Percentiles rank a stretch among this genome's conserved stretches.
Conservation (phyloP, 1,140 invertebrate genomes). For the Idris sp. region DNA sequence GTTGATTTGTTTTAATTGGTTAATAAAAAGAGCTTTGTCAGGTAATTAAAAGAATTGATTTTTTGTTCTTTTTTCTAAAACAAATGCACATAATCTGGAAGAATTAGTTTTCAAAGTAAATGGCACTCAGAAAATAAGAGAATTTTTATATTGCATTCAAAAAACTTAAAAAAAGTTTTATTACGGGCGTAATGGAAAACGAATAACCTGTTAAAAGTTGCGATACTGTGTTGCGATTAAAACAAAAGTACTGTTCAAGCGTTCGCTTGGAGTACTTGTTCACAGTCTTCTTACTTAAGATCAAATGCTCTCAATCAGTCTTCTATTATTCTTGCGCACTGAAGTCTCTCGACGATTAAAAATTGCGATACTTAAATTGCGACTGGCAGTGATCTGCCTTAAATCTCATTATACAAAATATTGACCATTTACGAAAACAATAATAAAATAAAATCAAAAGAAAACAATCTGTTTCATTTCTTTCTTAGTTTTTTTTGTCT, state of each 20-base stretch:
- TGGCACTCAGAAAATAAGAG: too few relatives aligned
- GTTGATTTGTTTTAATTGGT: too few relatives aligned
- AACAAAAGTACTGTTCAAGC: slow-evolving; percentile 18
- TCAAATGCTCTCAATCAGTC: slow-evolving; percentile 49
- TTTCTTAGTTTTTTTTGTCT: too few relatives aligned
- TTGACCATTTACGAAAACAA: not conserved
- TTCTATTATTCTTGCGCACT: slow-evolving; percentile 6
- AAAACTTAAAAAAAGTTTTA: too few relatives aligned
- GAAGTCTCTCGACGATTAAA: slow-evolving; percentile 10
- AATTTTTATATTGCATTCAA: too few relatives aligned
- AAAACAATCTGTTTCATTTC: too few relatives aligned
- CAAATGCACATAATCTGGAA: too few relatives aligned
- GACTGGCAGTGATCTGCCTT: slow-evolving; percentile 20
- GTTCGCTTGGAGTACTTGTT: slow-evolving; percentile 10
- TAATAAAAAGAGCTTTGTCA: too few relatives aligned
- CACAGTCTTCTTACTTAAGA: slow-evolving; percentile 40
- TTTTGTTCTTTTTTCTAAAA: too few relatives aligned
- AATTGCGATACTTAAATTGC: slow-evolving; percentile 8
- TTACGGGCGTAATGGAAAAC: slow-evolving; percentile 29
- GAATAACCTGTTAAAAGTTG: slow-evolving; percentile 35
- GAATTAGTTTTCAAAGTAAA: too few relatives aligned
- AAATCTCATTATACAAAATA: slow-evolving; percentile 12
- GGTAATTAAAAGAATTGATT: too few relatives aligned
- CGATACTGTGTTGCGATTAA: slow-evolving; percentile 8
- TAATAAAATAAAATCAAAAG: too few relatives aligned